Percentiles rank a stretch among this genome's conserved stretches.
phyloP scores from a whole-genome alignment of 2,888 invertebrate species.

The Drosophila paranaensis region DNA sequence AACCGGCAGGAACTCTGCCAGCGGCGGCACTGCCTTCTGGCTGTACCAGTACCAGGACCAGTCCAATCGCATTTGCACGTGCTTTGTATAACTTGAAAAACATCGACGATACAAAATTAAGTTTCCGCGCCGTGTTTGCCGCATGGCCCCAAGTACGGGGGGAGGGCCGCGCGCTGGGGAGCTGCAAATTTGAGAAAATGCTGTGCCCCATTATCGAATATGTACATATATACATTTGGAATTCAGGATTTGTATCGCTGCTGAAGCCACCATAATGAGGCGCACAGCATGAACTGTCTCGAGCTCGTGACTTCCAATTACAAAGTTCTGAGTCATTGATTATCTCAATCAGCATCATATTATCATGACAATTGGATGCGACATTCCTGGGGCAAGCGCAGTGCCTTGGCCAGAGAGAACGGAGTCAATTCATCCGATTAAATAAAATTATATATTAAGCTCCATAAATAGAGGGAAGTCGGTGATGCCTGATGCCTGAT shows the following conservation, averaged over 20 bases:
- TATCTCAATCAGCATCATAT: constrained; percentile 41
- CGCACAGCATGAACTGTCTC: constrained; percentile 24
- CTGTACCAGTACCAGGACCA: constrained; percentile 23
- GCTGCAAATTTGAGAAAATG: constrained; percentile 40
- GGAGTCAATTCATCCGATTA: background rate
- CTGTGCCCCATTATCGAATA: constrained; percentile 21
- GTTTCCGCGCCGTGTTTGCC: constrained; percentile 46
- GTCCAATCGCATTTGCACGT: constrained; percentile 52
- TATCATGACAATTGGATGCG: constrained; percentile 28
- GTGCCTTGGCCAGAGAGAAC: background rate
- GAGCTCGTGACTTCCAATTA: constrained; percentile 61
- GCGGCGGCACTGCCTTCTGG: constrained; percentile 22
- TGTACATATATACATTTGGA: constrained; percentile 44
- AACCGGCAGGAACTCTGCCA: constrained; percentile 14
- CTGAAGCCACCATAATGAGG: constrained; percentile 38
- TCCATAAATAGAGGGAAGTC: background rate
- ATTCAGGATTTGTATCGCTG: constrained; percentile 28
- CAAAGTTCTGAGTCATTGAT: constrained; percentile 54
- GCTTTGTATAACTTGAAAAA: constrained; percentile 50
- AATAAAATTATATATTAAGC: constrained; percentile 1
- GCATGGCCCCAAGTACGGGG: constrained; percentile 12
- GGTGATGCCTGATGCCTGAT: background rate
- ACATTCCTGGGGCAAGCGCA: background rate
- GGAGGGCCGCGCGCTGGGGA: background rate
- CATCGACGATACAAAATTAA: constrained; percentile 63